Conservation (phyloP, 2,113 vertebrate species). For the Heterotis niloticus region DNA sequence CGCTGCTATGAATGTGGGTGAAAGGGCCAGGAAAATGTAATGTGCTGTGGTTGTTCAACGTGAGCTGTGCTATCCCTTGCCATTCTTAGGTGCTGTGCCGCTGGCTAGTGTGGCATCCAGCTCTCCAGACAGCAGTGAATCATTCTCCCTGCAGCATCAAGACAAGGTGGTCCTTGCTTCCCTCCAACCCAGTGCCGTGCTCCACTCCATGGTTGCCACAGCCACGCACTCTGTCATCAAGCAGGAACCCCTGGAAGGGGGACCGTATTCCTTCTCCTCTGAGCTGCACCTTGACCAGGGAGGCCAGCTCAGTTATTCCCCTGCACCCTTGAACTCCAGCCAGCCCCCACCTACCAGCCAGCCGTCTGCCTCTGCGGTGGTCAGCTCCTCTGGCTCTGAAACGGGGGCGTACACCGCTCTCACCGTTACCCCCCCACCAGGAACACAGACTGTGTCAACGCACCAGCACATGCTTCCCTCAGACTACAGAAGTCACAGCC, state of each 20-base stretch:
- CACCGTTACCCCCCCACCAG: slow-evolving; percentile 56
- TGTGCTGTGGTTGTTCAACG: background rate
- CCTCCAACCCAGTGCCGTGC: slow-evolving; percentile 78
- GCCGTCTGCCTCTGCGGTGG: slow-evolving; percentile 58
- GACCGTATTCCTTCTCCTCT: slow-evolving; percentile 79
- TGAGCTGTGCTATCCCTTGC: slow-evolving; percentile 38
- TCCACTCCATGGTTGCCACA: slow-evolving; percentile 80
- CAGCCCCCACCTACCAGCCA: slow-evolving; percentile 57
- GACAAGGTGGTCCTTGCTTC: slow-evolving; percentile 77
- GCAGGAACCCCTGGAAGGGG: slow-evolving; percentile 80
- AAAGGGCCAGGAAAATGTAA: background rate
- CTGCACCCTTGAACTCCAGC: slow-evolving; percentile 61
- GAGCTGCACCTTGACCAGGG: slow-evolving; percentile 83
- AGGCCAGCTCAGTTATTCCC: slow-evolving; percentile 72
- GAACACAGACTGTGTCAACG: slow-evolving; percentile 49
- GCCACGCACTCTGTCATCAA: slow-evolving; percentile 78
- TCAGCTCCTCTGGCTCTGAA: slow-evolving; percentile 75
- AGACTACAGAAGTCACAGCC: slow-evolving; percentile 66
- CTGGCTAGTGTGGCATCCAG: slow-evolving; percentile 76
- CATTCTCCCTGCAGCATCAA: slow-evolving; percentile 55
- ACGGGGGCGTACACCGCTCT: slow-evolving; percentile 65
- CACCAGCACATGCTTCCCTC: slow-evolving; percentile 57
- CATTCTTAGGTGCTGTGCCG: slow-evolving; percentile 74
- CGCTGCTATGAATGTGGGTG: too few species aligned
- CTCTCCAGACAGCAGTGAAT: slow-evolving; percentile 61